Evolutionary conservation across 2,888 invertebrate species (phyloP), one percentile per base, ranked within the genome.

Genomic region (Habroteleia sp.): DNA sequence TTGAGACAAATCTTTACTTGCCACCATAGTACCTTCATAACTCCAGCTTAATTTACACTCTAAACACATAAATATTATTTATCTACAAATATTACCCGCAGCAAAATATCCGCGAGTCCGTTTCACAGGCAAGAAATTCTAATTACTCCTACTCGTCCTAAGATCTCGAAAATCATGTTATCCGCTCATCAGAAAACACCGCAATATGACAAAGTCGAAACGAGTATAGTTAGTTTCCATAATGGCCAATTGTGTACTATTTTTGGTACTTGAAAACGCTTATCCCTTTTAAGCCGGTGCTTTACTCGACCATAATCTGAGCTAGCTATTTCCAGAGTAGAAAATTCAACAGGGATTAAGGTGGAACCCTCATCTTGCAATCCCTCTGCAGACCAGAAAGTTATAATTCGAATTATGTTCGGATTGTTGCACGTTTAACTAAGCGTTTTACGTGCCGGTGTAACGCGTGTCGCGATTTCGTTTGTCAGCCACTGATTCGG

Each of bases 391-490:
- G 16, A 66, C 29, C 31, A 39, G 31, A 39, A 66, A 66, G 54
- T 66, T 66, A 66, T 56, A 66, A 56, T 66, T 66, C 66, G 14
- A 44, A 48, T 56, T 66, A 56, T 20, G 10, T 23, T 8, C 56
- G 46, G 39, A 66, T 66, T 66, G 56, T 39, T 46, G 66, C 46
- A 39, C 46, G 44, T 25, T 46, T 16, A 66, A 35, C 33, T 50
- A 33, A 33, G 50, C 50, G 33, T 50, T 33, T 42, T 37, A 63
- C 10, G 20, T 7, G 33, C 11, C 25, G 31, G 11, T 37, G 6
- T 25, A 39, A 39, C 44, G 23, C 17, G 35, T 11, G 31, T 5
- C 35, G 27, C 39, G 37, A 37, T 48, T 56, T 10, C 16, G 39
- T 25, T 27, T 41, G 63, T 52, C 39, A 52, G 35, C 23, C 23